Conservation (phyloP, 1,140 invertebrate species). For the Papilio polytes region DNA sequence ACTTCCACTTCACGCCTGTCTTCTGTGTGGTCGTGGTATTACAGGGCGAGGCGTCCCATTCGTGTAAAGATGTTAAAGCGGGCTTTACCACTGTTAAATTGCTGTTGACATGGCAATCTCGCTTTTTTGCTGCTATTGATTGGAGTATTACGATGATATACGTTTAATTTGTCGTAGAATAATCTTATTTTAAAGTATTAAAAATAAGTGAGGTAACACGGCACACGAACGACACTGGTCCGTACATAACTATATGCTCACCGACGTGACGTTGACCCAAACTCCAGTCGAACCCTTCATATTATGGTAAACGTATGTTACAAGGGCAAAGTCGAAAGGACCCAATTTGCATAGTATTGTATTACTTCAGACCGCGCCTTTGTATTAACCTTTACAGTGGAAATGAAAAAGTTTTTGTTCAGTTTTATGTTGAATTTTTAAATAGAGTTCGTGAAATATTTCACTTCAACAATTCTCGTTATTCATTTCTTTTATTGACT, state of each 20-base stretch:
- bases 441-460: neutral
- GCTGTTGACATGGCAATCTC: no score
- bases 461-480: neutral
- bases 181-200: no score
- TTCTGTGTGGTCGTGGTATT: no score
- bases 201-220: no score
- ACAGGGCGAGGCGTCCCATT: no score
- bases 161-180: no score
- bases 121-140: no score
- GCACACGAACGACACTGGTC: neutral
- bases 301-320: constrained; percentile 54
- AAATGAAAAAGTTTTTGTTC: constrained; percentile 39
- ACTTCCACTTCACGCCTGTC: no score
- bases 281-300: constrained; percentile 31
- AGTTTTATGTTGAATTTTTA: neutral
- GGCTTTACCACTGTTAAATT: no score
- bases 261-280: constrained; percentile 23
- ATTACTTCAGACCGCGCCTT: constrained; percentile 41
- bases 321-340: constrained; percentile 47
- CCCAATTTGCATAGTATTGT: constrained; percentile 70
- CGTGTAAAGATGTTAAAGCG: no score
- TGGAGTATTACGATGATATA: no score
- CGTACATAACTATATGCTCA: neutral
- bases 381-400: constrained; percentile 66
- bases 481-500: neutral